Percentiles rank a stretch among this genome's conserved stretches.
Conservation (phyloP, 2,113 vertebrate genomes). For the Conger conger region DNA sequence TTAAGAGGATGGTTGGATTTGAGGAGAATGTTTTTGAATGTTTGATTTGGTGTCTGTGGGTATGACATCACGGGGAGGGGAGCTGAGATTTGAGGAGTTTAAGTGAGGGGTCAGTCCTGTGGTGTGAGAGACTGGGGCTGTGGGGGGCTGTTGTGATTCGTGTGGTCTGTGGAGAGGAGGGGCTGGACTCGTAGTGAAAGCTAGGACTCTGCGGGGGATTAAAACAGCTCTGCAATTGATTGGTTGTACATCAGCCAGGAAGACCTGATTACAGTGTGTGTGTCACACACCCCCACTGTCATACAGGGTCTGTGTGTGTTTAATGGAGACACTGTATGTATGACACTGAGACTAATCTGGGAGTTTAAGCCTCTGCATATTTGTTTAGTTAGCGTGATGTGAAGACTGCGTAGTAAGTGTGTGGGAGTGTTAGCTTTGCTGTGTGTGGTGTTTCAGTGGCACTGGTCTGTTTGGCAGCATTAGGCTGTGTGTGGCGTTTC, state of each 20-base stretch:
- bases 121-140: too few relatives aligned
- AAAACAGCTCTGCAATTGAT: constrained; percentile 11
- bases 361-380: neutral
- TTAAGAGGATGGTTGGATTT: too few relatives aligned
- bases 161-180: too few relatives aligned
- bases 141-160: neutral
- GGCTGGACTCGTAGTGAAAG: neutral
- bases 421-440: too few relatives aligned
- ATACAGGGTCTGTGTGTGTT: too few relatives aligned
- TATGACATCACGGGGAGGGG: too few relatives aligned
- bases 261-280: neutral
- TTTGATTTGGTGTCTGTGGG: too few relatives aligned
- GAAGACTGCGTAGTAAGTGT: neutral
- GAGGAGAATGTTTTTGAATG: too few relatives aligned
- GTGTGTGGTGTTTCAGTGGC: neutral
- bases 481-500: too few relatives aligned
- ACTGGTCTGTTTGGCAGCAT: neutral
- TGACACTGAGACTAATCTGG: neutral
- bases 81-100: too few relatives aligned
- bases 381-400: neutral
- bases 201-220: neutral
- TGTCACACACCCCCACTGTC: neutral
- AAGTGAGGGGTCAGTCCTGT: too few relatives aligned
- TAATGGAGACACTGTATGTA: too few relatives aligned
- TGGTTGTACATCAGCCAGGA: neutral